Base-by-base conservation (phyloP, 2,888 invertebrate genomes). In the Colletes collaris region DNA sequence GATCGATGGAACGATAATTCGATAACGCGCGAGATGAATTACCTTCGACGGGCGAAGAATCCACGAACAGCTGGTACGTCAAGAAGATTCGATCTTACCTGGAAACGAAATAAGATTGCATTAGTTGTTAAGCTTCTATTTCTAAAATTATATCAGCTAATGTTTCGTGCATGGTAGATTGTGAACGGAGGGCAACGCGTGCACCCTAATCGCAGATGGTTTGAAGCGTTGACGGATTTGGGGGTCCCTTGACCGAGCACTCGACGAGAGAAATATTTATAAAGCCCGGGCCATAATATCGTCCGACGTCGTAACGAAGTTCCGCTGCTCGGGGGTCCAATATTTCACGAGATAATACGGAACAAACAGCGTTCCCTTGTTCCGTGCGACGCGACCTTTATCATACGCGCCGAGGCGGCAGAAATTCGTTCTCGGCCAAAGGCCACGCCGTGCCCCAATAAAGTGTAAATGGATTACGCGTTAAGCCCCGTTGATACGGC, bases 391-490 rank as follows among this genome's bases (percentile, higher is more conserved):
- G 66, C 62, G 55, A 50, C 56, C 64, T 58, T 67, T 59, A 65
- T 80, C 66, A 68, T 73, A 60, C 55, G 11, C 52, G 35, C 1
- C n/a, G 11, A 35, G 8, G 35, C 11, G 53, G 35, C 53, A 56
- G 76, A 80, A 65, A 78, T 82, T 78, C 71, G 77, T 68, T 71
- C 44, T 46, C 81, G 68, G 35, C 40, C 76, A 69, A 69, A 76
- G 68, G 79, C 60, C 65, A 56, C 72, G 58, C 37, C 35, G 71
- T 82, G 69, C 55, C 55, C 78, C 81, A 79, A 81, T 81, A 79
- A 82, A 75, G 72, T 62, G 82, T 82, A 82, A 82, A 81, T 81
- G 81, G 82, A 82, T 82, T 81, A 81, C 49, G 27, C 27, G 49
- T 68, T 81, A 78, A 82, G 78, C 81, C 55, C 59, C 63, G 44